Evolutionary conservation across 2,888 invertebrate species (phyloP).

Genomic region (Dynastes tityus): DNA sequence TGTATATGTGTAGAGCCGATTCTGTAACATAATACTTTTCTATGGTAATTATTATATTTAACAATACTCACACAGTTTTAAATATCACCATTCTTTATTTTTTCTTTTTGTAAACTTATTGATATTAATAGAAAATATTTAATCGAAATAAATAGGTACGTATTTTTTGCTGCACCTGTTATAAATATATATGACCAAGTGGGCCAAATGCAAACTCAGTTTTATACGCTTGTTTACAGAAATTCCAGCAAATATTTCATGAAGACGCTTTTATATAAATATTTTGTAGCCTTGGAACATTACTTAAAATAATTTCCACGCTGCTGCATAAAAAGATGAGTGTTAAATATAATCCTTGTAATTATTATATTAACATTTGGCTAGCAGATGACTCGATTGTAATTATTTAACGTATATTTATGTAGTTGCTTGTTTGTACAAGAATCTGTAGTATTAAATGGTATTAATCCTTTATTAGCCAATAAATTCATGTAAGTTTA

Average conservation of each 20-base stretch:
- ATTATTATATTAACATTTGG: no score
- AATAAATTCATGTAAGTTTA: no score
- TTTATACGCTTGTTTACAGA: conserved; percentile 3
- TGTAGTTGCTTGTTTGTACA: no score
- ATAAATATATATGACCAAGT: neutral
- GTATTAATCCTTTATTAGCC: no score
- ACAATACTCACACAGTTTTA: neutral
- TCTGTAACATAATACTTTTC: no score
- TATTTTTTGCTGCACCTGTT: neutral
- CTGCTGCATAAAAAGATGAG: neutral
- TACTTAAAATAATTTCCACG: conserved; percentile 11
- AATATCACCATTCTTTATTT: neutral
- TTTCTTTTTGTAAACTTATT: neutral
- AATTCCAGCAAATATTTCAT: conserved; percentile 3
- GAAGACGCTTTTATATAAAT: conserved; percentile 7
- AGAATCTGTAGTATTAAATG: no score
- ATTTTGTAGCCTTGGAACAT: conserved; percentile 6
- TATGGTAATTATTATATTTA: no score
- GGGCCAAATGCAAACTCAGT: neutral
- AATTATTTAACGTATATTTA: no score
- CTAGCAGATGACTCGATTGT: no score
- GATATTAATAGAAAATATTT: conserved; percentile 12
- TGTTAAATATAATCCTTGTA: no score
- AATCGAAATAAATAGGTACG: neutral
- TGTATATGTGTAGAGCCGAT: no score